Conservation (phyloP, 2,113 vertebrate genomes). For the Geococcyx californianus region DNA sequence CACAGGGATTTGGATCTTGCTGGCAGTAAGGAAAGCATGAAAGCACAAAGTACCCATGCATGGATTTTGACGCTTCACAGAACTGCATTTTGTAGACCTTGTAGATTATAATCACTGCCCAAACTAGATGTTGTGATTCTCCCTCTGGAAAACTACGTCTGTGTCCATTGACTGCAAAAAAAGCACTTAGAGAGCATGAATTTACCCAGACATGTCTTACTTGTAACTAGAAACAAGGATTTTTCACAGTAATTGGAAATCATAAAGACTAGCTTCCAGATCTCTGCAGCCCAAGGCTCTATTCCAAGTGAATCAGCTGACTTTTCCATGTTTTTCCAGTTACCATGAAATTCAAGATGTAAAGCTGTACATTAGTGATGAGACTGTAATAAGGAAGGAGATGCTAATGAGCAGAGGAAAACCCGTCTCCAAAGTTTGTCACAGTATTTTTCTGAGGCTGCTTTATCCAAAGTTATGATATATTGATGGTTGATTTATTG, state of each 20-base stretch:
- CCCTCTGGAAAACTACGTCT: neutral
- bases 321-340: neutral
- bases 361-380: neutral
- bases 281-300: neutral
- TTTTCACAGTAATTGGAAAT: neutral
- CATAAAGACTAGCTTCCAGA: neutral
- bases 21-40: neutral
- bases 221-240: neutral
- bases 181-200: neutral
- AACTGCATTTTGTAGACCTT: neutral
- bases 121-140: neutral
- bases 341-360: neutral
- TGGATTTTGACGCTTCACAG: neutral
- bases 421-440: neutral
- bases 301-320: neutral
- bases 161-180: neutral
- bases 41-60: neutral
- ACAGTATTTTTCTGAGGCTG: neutral
- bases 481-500: neutral
- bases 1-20: neutral
- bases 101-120: neutral
- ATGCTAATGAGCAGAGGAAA: accelerated
- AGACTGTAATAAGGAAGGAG: neutral
- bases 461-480: neutral
- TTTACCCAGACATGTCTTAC: neutral